These are phyloP conservation scores for Pachliopta kotzebuea DNA, from an alignment of 2,888 invertebrate species.

Conservation along the genomic window DNA sequence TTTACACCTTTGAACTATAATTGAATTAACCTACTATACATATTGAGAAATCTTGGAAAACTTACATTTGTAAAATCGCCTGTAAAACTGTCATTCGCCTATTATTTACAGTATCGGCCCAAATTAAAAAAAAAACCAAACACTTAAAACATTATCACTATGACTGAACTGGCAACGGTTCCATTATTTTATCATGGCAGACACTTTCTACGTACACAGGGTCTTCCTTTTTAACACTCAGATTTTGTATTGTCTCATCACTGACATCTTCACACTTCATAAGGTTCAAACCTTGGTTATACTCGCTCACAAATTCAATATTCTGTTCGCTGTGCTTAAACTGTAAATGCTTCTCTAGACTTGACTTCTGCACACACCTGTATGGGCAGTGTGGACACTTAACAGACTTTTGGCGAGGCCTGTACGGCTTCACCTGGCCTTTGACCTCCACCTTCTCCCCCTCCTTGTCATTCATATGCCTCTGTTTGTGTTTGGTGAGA, in stretches of 20 bases:
- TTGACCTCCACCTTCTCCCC: slow-evolving; percentile 55
- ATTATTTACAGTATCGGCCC: slow-evolving; percentile 24
- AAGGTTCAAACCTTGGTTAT: slow-evolving; percentile 38
- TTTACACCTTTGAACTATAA: slow-evolving; percentile 25
- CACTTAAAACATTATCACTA: slow-evolving; percentile 34
- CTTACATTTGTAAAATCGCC: slow-evolving; percentile 11
- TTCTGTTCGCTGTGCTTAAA: slow-evolving; percentile 58
- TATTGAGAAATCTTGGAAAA: slow-evolving; percentile 25
- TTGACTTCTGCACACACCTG: slow-evolving; percentile 69
- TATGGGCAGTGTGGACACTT: slow-evolving; percentile 68
- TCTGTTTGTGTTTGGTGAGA: slow-evolving; percentile 70
- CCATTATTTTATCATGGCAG: slow-evolving; percentile 34
- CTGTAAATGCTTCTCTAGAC: slow-evolving; percentile 71
- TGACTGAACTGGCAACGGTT: slow-evolving; percentile 40
- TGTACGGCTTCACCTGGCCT: slow-evolving; percentile 59
- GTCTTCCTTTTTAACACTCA: slow-evolving; percentile 36
- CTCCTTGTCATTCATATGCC: slow-evolving; percentile 67
- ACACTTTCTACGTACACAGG: slow-evolving; percentile 32
- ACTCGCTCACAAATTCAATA: slow-evolving; percentile 23
- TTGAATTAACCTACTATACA: slow-evolving; percentile 25
- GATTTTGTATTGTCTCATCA: slow-evolving; percentile 49
- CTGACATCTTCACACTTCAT: slow-evolving; percentile 36
- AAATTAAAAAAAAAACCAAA: slow-evolving; percentile 19
- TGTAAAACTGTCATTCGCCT: slow-evolving; percentile 8
- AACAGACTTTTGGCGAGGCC: slow-evolving; percentile 67